These are phyloP conservation scores for Leucophenga montana DNA, from an alignment of 2,888 invertebrate species.

Conservation along the genomic window DNA sequence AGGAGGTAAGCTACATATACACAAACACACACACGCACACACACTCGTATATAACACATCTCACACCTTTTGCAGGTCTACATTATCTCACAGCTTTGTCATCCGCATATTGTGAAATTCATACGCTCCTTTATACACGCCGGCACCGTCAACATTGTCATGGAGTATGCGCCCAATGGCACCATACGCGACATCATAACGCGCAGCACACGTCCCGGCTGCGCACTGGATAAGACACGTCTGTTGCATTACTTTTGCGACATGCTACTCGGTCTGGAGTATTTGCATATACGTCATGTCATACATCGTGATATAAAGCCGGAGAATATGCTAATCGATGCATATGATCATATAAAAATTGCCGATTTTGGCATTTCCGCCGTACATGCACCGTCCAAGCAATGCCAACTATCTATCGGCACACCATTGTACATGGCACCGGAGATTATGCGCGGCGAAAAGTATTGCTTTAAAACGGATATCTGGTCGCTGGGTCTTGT, in stretches of 20 bases:
- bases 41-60: background rate
- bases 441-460: slow-evolving; percentile 79
- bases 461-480: slow-evolving; percentile 82
- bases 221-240: slow-evolving; percentile 45
- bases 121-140: slow-evolving; percentile 62
- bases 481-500: slow-evolving; percentile 84
- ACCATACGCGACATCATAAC: slow-evolving; percentile 64
- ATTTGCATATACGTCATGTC: slow-evolving; percentile 72
- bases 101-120: slow-evolving; percentile 69
- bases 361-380: slow-evolving; percentile 80
- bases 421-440: slow-evolving; percentile 85
- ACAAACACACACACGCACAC: background rate
- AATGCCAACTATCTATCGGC: slow-evolving; percentile 69
- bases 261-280: slow-evolving; percentile 70
- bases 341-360: slow-evolving; percentile 79
- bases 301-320: slow-evolving; percentile 82
- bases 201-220: slow-evolving; percentile 28
- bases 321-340: slow-evolving; percentile 82
- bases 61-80: slow-evolving; percentile 62
- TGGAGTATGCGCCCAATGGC: slow-evolving; percentile 70
- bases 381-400: slow-evolving; percentile 57
- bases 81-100: slow-evolving; percentile 70
- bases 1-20: slow-evolving; percentile 55
- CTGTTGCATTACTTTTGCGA: slow-evolving; percentile 73
- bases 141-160: slow-evolving; percentile 67